Evolutionary conservation across 2,797 vertebrate species (phyloP).

Genomic region (Diceros bicornis): DNA sequence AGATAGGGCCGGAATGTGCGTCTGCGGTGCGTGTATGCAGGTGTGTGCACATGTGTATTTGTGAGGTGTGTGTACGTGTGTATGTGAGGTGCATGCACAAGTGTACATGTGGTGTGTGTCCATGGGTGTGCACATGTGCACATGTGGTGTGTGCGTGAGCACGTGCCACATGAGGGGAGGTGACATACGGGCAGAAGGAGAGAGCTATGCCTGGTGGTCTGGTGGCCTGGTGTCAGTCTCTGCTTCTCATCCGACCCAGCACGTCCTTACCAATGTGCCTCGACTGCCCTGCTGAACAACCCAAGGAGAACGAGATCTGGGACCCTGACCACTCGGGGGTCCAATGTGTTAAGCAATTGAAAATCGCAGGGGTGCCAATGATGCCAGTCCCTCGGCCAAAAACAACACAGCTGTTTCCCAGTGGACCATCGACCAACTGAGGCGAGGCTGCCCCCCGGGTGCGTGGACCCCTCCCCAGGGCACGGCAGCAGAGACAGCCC

Average conservation of each 20-base stretch:
- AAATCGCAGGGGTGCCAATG: background rate
- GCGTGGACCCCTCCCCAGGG: background rate
- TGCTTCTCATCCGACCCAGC: accelerated
- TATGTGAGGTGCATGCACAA: too few species aligned
- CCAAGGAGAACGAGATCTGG: too few species aligned
- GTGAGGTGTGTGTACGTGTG: background rate
- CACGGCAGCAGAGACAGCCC: background rate
- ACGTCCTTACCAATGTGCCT: too few species aligned
- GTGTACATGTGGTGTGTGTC: accelerated
- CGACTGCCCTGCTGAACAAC: too few species aligned
- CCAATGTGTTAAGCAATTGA: background rate
- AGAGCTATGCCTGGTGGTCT: background rate
- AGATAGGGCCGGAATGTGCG: background rate
- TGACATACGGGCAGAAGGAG: accelerated
- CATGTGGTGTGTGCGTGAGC: accelerated
- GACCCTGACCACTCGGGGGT: accelerated
- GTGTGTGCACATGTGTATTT: accelerated
- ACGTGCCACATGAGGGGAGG: accelerated
- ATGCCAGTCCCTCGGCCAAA: background rate
- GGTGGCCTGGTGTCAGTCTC: too few species aligned
- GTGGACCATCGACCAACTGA: background rate
- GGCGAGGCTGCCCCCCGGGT: background rate
- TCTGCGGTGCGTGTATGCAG: background rate
- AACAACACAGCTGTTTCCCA: background rate
- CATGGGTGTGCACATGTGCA: too few species aligned